A percentile compares a stretch with the other conserved stretches of the same genome.
Evolutionary conservation across 2,113 vertebrate genomes (phyloP).

Genomic region (Microtus montanus): DNA sequence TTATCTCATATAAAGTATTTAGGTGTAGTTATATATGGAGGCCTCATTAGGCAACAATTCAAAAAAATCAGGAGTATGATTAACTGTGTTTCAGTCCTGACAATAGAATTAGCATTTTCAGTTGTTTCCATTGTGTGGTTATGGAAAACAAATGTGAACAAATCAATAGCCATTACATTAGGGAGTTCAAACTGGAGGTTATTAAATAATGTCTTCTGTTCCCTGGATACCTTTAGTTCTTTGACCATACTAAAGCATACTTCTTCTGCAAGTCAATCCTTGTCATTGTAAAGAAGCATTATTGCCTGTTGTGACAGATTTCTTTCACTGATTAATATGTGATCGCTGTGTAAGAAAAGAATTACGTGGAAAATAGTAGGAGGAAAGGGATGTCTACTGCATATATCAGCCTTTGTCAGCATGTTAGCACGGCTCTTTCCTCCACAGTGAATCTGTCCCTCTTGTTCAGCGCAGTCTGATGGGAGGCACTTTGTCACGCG

Average conservation of each 20-base stretch:
- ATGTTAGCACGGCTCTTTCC: background rate
- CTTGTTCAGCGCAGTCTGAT: background rate
- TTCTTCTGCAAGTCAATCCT: background rate
- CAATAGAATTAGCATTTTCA: constrained; percentile 24
- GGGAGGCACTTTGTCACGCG: background rate
- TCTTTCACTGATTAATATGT: background rate
- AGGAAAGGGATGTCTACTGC: background rate
- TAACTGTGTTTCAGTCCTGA: background rate
- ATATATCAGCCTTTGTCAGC: background rate
- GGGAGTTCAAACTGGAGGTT: background rate
- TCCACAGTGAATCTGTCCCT: background rate
- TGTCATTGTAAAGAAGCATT: background rate
- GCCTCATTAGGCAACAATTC: background rate
- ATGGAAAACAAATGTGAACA: constrained; percentile 10
- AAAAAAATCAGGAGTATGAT: constrained; percentile 19
- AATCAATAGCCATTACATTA: constrained; percentile 22
- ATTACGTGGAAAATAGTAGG: background rate
- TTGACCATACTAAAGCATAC: background rate
- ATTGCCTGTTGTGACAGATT: background rate
- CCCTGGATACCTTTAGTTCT: background rate
- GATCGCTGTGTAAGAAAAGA: background rate
- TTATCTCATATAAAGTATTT: background rate
- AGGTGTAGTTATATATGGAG: background rate
- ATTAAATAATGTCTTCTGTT: constrained; percentile 30
- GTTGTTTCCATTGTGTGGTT: background rate